These are phyloP conservation scores for Pterostichus madidus DNA, from an alignment of 2,888 invertebrate genomes.

Conservation along the genomic window DNA sequence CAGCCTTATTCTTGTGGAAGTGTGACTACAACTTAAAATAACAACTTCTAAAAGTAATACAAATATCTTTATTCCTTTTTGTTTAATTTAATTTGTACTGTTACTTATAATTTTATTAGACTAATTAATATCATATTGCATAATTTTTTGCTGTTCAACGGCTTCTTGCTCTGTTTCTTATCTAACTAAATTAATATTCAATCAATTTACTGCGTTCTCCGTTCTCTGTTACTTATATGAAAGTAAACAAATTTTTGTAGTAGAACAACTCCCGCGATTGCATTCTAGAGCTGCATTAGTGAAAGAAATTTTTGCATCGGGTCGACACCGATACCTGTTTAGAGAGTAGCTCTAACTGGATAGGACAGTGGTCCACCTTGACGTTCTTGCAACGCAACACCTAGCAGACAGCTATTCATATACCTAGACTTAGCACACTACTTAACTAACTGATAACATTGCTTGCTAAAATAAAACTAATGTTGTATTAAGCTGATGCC, in stretches of 20 bases:
- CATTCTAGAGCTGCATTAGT: constrained; percentile 45
- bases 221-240: neutral
- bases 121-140: no score
- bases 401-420: constrained; percentile 40
- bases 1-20: no score
- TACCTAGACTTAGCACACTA: constrained; percentile 10
- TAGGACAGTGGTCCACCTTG: constrained; percentile 43
- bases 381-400: constrained; percentile 23
- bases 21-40: no score
- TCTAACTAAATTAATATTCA: constrained; percentile 26
- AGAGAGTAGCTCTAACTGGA: constrained; percentile 29
- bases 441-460: neutral
- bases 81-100: no score
- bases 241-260: constrained; percentile 39
- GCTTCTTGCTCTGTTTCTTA: neutral
- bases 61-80: no score
- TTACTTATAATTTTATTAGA: no score
- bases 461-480: constrained; percentile 25
- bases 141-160: no score
- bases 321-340: constrained; percentile 43
- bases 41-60: no score
- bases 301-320: constrained; percentile 33
- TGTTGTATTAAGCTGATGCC: neutral
- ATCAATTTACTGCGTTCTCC: neutral
- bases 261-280: constrained; percentile 7